Evolutionary conservation across 1,140 invertebrate genomes (phyloP), one percentile per base, ranked within the genome.

Genomic region (Gonatopus flavifemur): DNA sequence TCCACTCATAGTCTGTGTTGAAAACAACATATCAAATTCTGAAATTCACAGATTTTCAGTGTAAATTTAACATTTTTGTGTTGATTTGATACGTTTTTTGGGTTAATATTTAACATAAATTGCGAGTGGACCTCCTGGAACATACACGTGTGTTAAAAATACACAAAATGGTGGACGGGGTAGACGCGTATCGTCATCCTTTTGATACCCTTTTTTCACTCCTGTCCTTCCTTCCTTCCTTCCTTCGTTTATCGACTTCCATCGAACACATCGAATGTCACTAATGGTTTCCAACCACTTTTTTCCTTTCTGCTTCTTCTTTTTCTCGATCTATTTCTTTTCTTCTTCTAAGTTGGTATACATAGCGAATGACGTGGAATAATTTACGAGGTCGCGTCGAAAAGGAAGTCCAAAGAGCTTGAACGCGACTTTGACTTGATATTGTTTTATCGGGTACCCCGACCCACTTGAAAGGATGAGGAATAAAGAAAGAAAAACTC

Each of bases 381-480:
- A 41, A 40, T 41, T 52, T 19, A 36, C 4, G 8, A 48, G 12
- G 10, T 18, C 24, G 3, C 10, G 16, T n/a, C 10, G 7, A 16
- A 35, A 40, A 50, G 45, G 49, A 46, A 42, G 49, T 50, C 49
- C n/a, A n/a, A n/a, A n/a, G n/a, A n/a, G n/a, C n/a, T n/a, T 44
- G 37, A 50, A 50, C 43, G 8, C 15, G 46, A 46, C 35, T 54
- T 44, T 28, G 37, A 39, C 37, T 49, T 30, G 46, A 59, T 60
- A 55, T 59, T 54, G 36, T 50, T 58, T 54, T 46, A 44, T 57
- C 43, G 54, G 39, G 43, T 44, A 56, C 48, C 32, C 57, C 39
- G 49, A 28, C 35, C 24, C n/a, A n/a, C n/a, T n/a, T n/a, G 12
- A 39, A 30, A 49, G 21, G 35, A 38, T 21, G 18, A 21, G 30